A percentile compares a stretch with the other conserved stretches of the same genome.
phyloP scores from a whole-genome alignment of 2,888 invertebrate genomes.

The Ypsolopha sequella region DNA sequence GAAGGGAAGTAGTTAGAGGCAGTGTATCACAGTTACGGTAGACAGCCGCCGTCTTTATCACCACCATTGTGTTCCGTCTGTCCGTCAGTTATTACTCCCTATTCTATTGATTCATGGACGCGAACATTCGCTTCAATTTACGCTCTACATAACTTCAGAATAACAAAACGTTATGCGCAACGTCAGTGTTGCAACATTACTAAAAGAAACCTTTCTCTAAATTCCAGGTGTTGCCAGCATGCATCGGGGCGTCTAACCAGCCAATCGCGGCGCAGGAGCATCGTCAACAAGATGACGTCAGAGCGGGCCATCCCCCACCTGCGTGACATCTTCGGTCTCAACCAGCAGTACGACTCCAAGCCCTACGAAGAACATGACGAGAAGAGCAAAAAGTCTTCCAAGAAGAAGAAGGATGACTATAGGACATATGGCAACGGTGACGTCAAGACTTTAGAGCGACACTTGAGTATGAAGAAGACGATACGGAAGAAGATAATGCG shows the following conservation, averaged over 20 bases:
- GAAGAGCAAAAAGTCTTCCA: constrained; percentile 66
- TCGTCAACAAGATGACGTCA: constrained; percentile 68
- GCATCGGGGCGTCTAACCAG: constrained; percentile 38
- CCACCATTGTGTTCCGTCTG: not conserved
- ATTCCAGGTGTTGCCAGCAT: constrained; percentile 59
- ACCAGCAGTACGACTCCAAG: constrained; percentile 64
- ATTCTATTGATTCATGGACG: too few species aligned
- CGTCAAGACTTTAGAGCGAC: constrained; percentile 82
- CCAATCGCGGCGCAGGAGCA: constrained; percentile 26
- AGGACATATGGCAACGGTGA: constrained; percentile 75
- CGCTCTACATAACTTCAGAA: too few species aligned
- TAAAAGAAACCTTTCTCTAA: constrained; percentile 16
- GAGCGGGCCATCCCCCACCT: constrained; percentile 83
- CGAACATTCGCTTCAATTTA: too few species aligned
- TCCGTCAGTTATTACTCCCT: not conserved
- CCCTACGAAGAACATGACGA: constrained; percentile 58
- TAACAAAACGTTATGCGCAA: too few species aligned
- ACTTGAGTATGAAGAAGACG: constrained; percentile 89
- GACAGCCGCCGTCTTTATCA: not conserved
- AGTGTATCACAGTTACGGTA: not conserved
- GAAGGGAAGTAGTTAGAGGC: not conserved
- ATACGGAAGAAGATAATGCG: constrained; percentile 89
- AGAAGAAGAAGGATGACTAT: constrained; percentile 78
- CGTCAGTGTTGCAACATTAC: not conserved
- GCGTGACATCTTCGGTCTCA: constrained; percentile 79